These are phyloP conservation scores for Halocynthia roretzi DNA, from an alignment of 23 tunicate genomes.

Conservation along the genomic window DNA sequence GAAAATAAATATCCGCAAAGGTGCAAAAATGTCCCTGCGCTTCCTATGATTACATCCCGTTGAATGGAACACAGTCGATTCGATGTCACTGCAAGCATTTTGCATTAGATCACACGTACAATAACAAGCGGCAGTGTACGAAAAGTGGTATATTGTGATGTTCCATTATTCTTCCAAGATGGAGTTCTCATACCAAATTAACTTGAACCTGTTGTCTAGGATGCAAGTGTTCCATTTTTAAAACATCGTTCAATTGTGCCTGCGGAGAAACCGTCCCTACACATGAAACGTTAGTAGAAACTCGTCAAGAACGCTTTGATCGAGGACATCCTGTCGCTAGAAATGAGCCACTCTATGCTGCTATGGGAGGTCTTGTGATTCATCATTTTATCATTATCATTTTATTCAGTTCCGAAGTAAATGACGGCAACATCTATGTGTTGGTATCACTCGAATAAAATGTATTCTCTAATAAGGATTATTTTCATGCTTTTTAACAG, in stretches of 20 bases:
- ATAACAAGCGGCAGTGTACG: neutral
- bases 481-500: constrained; percentile 14
- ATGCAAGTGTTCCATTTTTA: constrained; percentile 44
- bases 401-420: neutral
- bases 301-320: constrained; percentile 61
- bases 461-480: neutral
- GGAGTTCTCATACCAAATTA: neutral
- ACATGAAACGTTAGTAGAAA: constrained; percentile 54
- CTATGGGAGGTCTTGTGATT: constrained; percentile 59
- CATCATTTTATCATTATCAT: neutral
- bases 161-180: neutral
- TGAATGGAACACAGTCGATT: constrained; percentile 60
- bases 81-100: constrained; percentile 87
- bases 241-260: constrained; percentile 78
- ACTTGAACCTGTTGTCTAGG: constrained; percentile 27
- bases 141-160: constrained; percentile 7
- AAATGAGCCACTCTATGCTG: constrained; percentile 73
- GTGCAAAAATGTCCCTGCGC: constrained; percentile 47
- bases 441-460: neutral
- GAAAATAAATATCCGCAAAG: constrained; percentile 2
- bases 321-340: constrained; percentile 92
- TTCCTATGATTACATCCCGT: constrained; percentile 59
- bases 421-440: neutral
- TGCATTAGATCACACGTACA: constrained; percentile 34
- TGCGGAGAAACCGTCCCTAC: constrained; percentile 51